Conservation (phyloP, 2,888 invertebrate species). For the Abscondita cerata region DNA sequence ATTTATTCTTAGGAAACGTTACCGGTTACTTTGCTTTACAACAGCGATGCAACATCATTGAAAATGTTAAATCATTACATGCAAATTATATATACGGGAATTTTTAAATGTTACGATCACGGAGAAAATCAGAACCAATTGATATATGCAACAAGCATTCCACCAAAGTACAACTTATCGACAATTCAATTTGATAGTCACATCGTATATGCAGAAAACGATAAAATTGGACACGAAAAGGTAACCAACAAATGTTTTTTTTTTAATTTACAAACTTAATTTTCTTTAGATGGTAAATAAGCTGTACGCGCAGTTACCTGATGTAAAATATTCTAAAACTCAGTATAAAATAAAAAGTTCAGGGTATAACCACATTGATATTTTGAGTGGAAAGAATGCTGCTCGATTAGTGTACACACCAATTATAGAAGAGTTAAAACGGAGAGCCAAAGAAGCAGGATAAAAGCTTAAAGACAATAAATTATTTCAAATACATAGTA, state of each 20-base stretch:
- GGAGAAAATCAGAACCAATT: not conserved
- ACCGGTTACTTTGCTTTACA: not conserved
- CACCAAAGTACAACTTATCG: not conserved
- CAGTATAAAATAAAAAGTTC: not conserved
- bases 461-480: no score
- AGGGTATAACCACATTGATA: not conserved
- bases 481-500: no score
- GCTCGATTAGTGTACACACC: not conserved
- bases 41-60: not conserved
- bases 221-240: not conserved
- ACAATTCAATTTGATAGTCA: not conserved
- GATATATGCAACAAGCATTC: not conserved
- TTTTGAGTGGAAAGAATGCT: conserved; percentile 1
- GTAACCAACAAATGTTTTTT: no score
- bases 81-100: conserved; percentile 13
- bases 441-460: no score
- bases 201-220: not conserved
- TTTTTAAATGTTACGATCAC: not conserved
- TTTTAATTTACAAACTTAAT: no score
- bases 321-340: not conserved
- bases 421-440: not conserved
- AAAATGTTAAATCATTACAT: no score
- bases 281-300: not conserved
- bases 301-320: not conserved
- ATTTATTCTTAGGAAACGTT: conserved; percentile 10